phyloP scores from a whole-genome alignment of 2,113 vertebrate genomes.

The Pedionomus torquatus region DNA sequence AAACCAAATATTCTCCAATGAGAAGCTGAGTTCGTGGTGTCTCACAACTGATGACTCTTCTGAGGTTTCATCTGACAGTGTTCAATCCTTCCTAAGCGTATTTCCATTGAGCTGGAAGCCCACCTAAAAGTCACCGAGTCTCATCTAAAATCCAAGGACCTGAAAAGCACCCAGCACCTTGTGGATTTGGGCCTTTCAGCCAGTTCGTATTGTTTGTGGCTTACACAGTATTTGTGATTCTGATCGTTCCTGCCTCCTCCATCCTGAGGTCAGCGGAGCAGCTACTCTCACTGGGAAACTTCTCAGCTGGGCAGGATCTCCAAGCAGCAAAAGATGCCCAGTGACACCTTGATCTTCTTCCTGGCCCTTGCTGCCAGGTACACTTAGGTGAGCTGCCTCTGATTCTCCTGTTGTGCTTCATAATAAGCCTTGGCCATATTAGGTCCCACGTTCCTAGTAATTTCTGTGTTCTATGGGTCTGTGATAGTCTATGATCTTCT shows the following conservation, averaged over 20 bases:
- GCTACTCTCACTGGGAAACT: not conserved
- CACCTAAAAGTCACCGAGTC: not conserved
- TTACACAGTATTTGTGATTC: not conserved
- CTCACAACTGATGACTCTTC: not conserved
- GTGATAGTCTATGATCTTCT: not conserved
- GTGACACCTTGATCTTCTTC: not conserved
- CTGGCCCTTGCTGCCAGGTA: not conserved
- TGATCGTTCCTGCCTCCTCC: not conserved
- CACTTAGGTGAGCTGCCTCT: accelerated
- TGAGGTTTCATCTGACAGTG: not conserved
- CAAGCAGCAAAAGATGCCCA: not conserved
- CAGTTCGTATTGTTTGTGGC: not conserved
- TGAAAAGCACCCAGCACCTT: not conserved
- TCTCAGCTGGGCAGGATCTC: not conserved
- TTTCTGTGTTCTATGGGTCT: not conserved
- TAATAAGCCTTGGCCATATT: not conserved
- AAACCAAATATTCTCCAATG: not conserved
- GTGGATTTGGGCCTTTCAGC: not conserved
- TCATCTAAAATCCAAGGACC: not conserved
- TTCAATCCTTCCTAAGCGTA: not conserved
- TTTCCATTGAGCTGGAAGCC: not conserved
- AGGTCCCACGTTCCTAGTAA: not conserved
- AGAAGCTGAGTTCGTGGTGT: not conserved
- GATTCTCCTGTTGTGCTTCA: not conserved
- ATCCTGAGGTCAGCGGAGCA: not conserved